These are phyloP conservation scores for Buathra laborator DNA, from an alignment of 2,888 invertebrate species.

Conservation along the genomic window DNA sequence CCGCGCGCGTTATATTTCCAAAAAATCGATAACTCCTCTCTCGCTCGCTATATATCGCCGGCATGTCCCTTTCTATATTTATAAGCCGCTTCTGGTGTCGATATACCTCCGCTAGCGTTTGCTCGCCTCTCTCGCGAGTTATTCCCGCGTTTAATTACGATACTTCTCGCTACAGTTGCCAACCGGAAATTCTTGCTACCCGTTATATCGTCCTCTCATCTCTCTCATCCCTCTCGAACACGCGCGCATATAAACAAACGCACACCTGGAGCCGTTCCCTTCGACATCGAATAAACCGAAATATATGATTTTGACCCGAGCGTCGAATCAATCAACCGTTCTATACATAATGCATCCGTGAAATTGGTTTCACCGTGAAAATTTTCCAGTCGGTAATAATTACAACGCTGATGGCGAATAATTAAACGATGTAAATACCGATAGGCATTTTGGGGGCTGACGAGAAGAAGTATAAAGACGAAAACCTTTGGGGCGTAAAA, in stretches of 20 bases:
- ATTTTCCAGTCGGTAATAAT: conserved; percentile 27
- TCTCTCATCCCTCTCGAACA: background rate
- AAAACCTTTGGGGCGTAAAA: background rate
- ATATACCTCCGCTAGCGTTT: conserved; percentile 8
- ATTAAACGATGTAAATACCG: background rate
- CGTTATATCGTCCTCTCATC: background rate
- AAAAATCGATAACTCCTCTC: conserved; percentile 39
- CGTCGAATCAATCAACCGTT: conserved; percentile 19
- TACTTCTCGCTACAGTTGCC: conserved; percentile 49
- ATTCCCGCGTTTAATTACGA: conserved; percentile 34
- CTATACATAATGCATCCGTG: background rate
- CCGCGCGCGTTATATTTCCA: conserved; percentile 21
- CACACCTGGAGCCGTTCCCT: background rate
- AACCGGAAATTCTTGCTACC: conserved; percentile 39
- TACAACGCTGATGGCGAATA: background rate
- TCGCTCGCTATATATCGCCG: conserved; percentile 12
- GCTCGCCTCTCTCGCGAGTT: background rate
- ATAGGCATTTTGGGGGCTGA: background rate
- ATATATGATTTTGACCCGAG: conserved; percentile 10
- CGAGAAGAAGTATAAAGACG: background rate
- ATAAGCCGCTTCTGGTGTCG: conserved; percentile 29
- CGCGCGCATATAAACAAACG: no score
- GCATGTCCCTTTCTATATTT: conserved; percentile 35
- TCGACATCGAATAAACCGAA: conserved; percentile 8
- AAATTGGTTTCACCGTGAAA: conserved; percentile 36